Conservation (phyloP, 2,888 invertebrate genomes). For the Calliphora vomitoria region DNA sequence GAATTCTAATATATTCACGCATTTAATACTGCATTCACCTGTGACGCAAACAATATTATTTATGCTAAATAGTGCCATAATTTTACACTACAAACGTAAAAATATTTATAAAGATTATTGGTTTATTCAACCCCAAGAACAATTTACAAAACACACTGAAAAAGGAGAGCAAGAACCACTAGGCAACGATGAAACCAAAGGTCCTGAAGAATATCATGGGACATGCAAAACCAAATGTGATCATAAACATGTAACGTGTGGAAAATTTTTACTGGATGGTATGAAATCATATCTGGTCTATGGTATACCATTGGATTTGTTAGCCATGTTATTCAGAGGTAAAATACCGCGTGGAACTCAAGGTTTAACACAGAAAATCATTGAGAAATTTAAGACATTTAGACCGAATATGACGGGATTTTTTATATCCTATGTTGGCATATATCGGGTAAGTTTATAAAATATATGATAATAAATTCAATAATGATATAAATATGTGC, state of each 20-base stretch:
- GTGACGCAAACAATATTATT: slow-evolving; percentile 77
- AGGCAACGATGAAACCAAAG: background rate
- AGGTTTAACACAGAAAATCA: slow-evolving; percentile 2
- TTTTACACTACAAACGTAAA: slow-evolving; percentile 76
- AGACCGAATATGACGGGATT: slow-evolving; percentile 75
- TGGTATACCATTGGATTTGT: slow-evolving; percentile 78
- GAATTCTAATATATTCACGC: slow-evolving; percentile 73
- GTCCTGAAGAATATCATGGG: background rate
- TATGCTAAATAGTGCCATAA: slow-evolving; percentile 79
- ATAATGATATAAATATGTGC: background rate
- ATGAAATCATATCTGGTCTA: slow-evolving; percentile 76
- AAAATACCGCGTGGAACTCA: slow-evolving; percentile 12
- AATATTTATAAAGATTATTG: slow-evolving; percentile 77
- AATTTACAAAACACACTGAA: background rate
- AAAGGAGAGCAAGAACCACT: background rate
- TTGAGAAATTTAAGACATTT: slow-evolving; percentile 55
- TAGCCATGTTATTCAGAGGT: slow-evolving; percentile 74
- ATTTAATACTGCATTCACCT: slow-evolving; percentile 74
- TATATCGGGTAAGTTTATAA: slow-evolving; percentile 79
- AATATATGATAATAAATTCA: too few species aligned
- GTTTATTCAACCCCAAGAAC: slow-evolving; percentile 77
- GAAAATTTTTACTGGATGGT: slow-evolving; percentile 75
- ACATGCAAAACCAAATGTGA: slow-evolving; percentile 63
- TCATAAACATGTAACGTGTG: slow-evolving; percentile 49
- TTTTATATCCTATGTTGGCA: slow-evolving; percentile 78